A percentile compares a stretch with the other conserved stretches of the same genome.
phyloP scores from a whole-genome alignment of 1,140 invertebrate genomes.

The Zophobas atratus region DNA sequence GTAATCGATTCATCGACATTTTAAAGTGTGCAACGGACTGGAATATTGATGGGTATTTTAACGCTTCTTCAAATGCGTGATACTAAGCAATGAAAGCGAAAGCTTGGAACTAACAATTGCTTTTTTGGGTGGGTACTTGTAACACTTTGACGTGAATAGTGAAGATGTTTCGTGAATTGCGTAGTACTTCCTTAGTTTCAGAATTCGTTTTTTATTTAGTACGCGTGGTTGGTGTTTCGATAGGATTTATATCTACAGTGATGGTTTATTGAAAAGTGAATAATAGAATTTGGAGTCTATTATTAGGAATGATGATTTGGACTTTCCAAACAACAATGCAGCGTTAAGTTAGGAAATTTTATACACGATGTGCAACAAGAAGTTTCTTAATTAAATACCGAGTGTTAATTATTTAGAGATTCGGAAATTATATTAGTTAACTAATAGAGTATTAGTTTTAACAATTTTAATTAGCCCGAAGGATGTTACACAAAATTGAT shows the following conservation, averaged over 20 bases:
- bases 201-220: not conserved
- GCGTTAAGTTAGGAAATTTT: not conserved
- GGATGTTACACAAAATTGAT: constrained; percentile 15
- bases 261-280: no score
- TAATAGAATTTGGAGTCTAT: not conserved
- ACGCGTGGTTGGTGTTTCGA: not conserved
- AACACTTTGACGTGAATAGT: constrained; percentile 2
- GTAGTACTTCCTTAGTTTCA: constrained; percentile 11
- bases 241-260: not conserved
- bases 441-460: no score
- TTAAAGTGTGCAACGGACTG: not conserved
- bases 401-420: no score
- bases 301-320: not conserved
- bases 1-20: constrained; percentile 2
- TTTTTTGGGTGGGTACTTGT: constrained; percentile 23
- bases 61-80: not conserved
- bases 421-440: no score
- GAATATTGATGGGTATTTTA: constrained; percentile 31
- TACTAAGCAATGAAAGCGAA: constrained; percentile 32
- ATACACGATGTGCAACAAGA: constrained; percentile 8
- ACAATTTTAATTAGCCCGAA: not conserved
- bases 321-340: constrained; percentile 18
- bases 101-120: constrained; percentile 23
- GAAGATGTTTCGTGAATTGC: constrained; percentile 1
- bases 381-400: no score